Conservation (phyloP, 1,140 invertebrate genomes). For the Drosophila miranda region DNA sequence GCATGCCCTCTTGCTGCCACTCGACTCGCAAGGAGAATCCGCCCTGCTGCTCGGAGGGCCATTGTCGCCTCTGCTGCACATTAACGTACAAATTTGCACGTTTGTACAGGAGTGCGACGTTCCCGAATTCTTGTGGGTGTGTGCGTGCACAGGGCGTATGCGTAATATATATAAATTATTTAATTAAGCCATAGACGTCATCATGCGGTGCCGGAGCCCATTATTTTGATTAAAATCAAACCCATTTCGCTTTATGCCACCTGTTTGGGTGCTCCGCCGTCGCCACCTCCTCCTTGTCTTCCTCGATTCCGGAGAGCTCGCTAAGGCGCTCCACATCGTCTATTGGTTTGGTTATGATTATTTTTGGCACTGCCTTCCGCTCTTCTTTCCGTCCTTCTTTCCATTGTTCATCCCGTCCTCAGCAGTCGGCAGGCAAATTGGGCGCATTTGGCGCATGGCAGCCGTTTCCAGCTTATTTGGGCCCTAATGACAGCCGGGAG, state of each 20-base stretch:
- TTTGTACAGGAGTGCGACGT: not conserved
- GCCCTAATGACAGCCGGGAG: slow-evolving; percentile 60
- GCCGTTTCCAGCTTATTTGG: slow-evolving; percentile 57
- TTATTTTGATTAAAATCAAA: slow-evolving; percentile 79
- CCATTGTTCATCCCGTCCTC: not conserved
- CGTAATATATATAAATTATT: slow-evolving; percentile 76
- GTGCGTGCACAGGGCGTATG: slow-evolving; percentile 43
- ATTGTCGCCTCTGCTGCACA: too few relatives aligned
- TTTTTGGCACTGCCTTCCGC: slow-evolving; percentile 52
- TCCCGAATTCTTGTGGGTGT: not conserved
- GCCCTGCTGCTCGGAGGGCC: not conserved
- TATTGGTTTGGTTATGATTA: slow-evolving; percentile 68
- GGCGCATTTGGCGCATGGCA: slow-evolving; percentile 65
- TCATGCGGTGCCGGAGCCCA: slow-evolving; percentile 56
- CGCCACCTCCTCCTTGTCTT: not conserved
- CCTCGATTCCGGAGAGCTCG: slow-evolving; percentile 7
- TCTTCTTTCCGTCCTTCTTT: not conserved
- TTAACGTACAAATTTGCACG: not conserved
- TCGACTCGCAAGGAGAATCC: slow-evolving; percentile 1
- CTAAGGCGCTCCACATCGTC: slow-evolving; percentile 24
- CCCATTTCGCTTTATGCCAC: slow-evolving; percentile 68
- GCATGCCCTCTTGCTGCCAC: slow-evolving; percentile 8
- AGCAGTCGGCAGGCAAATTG: slow-evolving; percentile 50
- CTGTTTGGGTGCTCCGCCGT: slow-evolving; percentile 33
- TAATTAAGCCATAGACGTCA: slow-evolving; percentile 74